Evolutionary conservation across 1,140 invertebrate genomes (phyloP).

Genomic region (Aphelenchoides avenae): DNA sequence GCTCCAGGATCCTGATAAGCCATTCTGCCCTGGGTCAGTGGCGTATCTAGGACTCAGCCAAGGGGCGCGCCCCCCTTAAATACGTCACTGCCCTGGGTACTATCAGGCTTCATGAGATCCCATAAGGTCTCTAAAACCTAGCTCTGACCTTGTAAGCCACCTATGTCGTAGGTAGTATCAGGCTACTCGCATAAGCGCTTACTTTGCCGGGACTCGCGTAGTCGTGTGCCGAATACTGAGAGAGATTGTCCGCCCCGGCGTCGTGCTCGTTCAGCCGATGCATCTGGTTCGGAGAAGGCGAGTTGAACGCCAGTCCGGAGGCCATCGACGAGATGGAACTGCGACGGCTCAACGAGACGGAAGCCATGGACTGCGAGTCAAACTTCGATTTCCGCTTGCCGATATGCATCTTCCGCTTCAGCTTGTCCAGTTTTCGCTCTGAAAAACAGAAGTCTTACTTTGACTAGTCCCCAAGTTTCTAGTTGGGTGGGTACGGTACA

Average conservation of each 20-base stretch:
- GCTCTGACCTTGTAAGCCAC: no score
- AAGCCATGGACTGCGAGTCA: conserved; percentile 32
- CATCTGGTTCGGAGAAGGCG: conserved; percentile 28
- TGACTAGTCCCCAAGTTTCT: no score
- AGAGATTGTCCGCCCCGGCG: no score
- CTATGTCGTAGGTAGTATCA: neutral
- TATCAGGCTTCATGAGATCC: no score
- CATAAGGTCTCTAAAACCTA: no score
- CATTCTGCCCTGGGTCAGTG: no score
- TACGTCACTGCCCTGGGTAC: no score
- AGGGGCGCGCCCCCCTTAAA: no score
- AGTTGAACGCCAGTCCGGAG: conserved; percentile 33
- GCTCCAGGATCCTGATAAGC: no score
- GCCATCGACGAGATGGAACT: conserved; percentile 11
- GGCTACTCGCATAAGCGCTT: neutral
- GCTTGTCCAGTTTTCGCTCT: conserved; percentile 40
- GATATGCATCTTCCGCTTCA: conserved; percentile 37
- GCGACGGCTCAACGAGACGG: conserved; percentile 17
- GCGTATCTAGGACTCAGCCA: no score
- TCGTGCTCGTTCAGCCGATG: conserved; percentile 2
- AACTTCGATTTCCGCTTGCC: conserved; percentile 19
- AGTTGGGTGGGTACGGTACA: no score
- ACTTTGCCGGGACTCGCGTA: neutral
- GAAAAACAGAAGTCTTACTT: no score
- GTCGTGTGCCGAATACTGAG: neutral